Percentiles rank a stretch among this genome's conserved stretches.
Conservation (phyloP, 1,140 invertebrate species). For the Oscheius sp. region DNA sequence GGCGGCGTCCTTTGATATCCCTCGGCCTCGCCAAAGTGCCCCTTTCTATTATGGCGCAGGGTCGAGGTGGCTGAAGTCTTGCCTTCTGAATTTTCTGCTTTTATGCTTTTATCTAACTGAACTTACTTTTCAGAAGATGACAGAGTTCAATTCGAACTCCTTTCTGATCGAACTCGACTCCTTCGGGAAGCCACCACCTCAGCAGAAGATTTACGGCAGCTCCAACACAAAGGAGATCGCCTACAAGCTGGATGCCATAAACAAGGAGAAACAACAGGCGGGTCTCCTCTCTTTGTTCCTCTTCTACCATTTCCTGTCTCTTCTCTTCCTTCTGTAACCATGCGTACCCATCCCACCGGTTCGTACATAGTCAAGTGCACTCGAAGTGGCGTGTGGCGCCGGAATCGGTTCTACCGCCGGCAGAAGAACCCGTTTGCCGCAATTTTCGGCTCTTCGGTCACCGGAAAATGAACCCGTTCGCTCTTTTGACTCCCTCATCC, state of each 20-base stretch:
- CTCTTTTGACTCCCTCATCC: not conserved
- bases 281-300: not conserved
- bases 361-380: not conserved
- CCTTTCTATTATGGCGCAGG: not conserved
- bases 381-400: not conserved
- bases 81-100: no score
- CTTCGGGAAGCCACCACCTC: conserved; percentile 23
- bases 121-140: not conserved
- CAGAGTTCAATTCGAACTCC: conserved; percentile 16
- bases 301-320: no score
- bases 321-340: no score
- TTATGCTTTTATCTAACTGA: not conserved
- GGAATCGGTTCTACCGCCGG: not conserved
- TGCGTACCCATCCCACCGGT: not conserved
- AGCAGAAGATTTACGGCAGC: conserved; percentile 10
- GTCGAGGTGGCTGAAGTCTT: no score
- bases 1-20: not conserved
- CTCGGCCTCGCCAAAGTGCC: not conserved
- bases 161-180: conserved; percentile 23
- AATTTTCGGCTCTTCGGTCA: not conserved
- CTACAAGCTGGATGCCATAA: conserved; percentile 18
- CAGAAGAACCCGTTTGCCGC: not conserved
- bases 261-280: conserved; percentile 19
- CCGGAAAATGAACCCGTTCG: not conserved
- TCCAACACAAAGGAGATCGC: conserved; percentile 8